These are phyloP conservation scores for Trichomycterus rosablanca DNA, from an alignment of 2,113 vertebrate genomes.

Conservation along the genomic window DNA sequence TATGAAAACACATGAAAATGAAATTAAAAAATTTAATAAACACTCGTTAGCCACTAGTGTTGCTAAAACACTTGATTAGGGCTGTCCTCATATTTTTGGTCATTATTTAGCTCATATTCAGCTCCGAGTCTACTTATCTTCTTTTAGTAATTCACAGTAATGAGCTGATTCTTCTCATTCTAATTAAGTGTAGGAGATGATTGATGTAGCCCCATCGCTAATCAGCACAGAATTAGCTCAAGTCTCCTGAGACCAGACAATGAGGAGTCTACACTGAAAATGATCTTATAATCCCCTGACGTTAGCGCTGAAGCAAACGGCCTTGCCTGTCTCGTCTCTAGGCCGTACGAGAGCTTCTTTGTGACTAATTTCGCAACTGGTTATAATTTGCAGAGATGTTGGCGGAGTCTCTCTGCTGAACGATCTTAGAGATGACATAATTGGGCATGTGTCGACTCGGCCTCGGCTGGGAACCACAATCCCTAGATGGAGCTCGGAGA, in stretches of 20 bases:
- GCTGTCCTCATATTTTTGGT: too few species aligned
- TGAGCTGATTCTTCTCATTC: too few species aligned
- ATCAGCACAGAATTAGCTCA: conserved; percentile 14
- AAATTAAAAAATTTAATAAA: too few species aligned
- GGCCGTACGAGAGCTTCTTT: neutral
- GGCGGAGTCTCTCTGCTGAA: conserved; percentile 17
- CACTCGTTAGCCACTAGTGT: too few species aligned
- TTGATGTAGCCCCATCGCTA: too few species aligned
- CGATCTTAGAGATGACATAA: conserved; percentile 50
- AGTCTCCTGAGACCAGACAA: neutral
- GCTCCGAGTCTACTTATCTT: too few species aligned
- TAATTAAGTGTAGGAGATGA: too few species aligned
- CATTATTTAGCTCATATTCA: too few species aligned
- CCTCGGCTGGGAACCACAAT: neutral
- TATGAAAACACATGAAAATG: too few species aligned
- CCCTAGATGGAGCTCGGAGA: conserved; percentile 35
- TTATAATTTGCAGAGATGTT: conserved; percentile 42
- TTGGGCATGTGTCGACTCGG: conserved; percentile 50
- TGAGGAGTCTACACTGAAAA: conserved; percentile 5
- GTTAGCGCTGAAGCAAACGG: neutral
- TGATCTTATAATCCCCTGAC: neutral
- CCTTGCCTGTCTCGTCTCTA: neutral
- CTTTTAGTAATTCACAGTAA: too few species aligned
- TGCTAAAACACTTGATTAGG: too few species aligned
- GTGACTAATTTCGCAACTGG: neutral